Evolutionary conservation across 1,140 invertebrate species (phyloP), one percentile per base, ranked within the genome.

Genomic region (Trichogramma pretiosum): DNA sequence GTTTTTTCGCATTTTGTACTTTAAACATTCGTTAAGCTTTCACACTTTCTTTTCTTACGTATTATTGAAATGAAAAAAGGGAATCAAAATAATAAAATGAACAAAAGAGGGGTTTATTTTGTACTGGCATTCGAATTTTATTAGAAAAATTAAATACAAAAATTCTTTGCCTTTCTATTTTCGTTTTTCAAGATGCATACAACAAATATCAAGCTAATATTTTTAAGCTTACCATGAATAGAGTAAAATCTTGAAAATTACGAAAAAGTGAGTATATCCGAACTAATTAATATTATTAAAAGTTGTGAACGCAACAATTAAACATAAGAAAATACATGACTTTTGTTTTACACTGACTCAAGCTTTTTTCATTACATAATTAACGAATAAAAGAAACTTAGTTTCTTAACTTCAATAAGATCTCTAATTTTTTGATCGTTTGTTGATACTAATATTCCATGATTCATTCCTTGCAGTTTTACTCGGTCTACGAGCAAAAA

Each of bases 111-210:
- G n/a, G n/a, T n/a, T n/a, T n/a, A n/a, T n/a, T n/a, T 66, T 67
- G 60, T 69, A 69, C 64, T 70, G 62, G 66, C 54, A 65, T 67
- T 63, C 57, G 60, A 64, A 56, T 68, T 67, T 67, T 65, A 61
- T 67, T 66, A 63, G 64, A 60, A 60, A 61, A 68, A 65, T 63
- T 66, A 66, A 69, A 65, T 67, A 66, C 60, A 68, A 71, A 68
- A 68, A 23, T 50, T 57, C 51, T 52, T 52, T 47, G 39, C 32
- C 21, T 43, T 53, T 49, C 34, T 35, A 21, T n/a, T n/a, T n/a
- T 24, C 40, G 28, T 26, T 50, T 21, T 45, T 18, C 30, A 32
- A 23, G 44, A 50, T 22, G 24, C 35, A 39, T 50, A 35, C 21
- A 40, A 40, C 38, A 7, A 11, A 28, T 5, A 28, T 28, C 24